Base-by-base conservation (phyloP, 2,888 invertebrate species). In the Hyposoter dolosus region DNA sequence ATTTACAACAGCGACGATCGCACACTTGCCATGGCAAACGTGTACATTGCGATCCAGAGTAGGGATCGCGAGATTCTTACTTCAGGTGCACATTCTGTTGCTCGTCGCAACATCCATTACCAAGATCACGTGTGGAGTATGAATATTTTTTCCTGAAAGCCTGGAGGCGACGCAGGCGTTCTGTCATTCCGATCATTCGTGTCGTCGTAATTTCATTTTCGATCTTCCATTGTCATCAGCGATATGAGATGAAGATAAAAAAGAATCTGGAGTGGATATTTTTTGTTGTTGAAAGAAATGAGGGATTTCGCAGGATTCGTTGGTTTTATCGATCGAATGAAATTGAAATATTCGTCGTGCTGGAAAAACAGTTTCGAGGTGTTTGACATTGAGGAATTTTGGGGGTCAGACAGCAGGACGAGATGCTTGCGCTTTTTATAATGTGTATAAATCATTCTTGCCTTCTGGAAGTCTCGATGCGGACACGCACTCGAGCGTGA, bases 401-500 rank as follows among this genome's bases (percentile, higher is more conserved):
- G 77, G 47, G 65, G 76, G n/a, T 77, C 40, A 43, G 43, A 15
- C 43, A 53, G 19, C n/a, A 15, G 56, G 3, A 28, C 4, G 15
- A 47, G 17, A 63, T 53, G 74, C 19, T 43, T n/a, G 72, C 56
- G 23, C 0, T 23, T 65, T 74, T 72, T 47, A 23, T 50, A 43
- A 50, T 50, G 23, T 63, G 53, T 17, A 40, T 66, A 82, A 74
- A 69, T 68, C 66, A 53, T 66, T n/a, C 77, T 66, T 50, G 66
- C 28, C 68, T 79, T 60, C 69, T 71, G 77, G 40, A 69, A 86
- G 79, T 83, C 68, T 56, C 78, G 74, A 68, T 79, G 83, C 69
- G 90, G 85, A 87, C 87, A 85, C 65, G 87, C 91, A 88, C 90
- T 90, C 88, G 88, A 90, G 90, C 92, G 90, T 92, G 91, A 90